Percentiles rank a stretch among this genome's conserved stretches.
Conservation (phyloP, 2,888 invertebrate genomes). For the Priocnemis perturbator region DNA sequence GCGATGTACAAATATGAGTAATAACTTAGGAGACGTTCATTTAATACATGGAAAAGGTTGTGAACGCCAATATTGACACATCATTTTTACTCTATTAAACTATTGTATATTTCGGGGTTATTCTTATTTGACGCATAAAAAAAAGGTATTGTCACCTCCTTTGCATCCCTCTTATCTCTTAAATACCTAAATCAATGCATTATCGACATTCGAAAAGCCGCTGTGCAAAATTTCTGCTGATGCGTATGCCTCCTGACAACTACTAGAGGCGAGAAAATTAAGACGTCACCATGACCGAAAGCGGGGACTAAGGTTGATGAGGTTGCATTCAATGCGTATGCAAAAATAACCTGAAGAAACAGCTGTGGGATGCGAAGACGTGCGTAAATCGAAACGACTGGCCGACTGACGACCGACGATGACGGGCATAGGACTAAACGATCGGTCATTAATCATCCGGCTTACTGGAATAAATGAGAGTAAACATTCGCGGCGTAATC, state of each 20-base stretch:
- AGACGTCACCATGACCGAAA: no score
- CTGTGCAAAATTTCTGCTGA: background rate
- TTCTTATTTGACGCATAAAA: no score
- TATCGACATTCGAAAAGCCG: background rate
- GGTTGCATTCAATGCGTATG: slow-evolving; percentile 19
- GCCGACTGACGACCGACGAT: slow-evolving; percentile 5
- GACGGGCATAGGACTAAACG: background rate
- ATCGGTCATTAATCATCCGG: slow-evolving; percentile 5
- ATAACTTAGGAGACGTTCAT: no score
- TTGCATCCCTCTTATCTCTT: no score
- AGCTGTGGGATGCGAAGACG: slow-evolving; percentile 13
- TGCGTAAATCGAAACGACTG: slow-evolving; percentile 25
- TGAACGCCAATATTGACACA: no score
- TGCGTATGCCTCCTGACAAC: background rate
- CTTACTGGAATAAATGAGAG: no score
- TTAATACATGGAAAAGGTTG: no score
- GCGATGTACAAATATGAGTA: no score
- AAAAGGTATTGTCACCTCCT: no score
- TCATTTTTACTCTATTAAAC: no score
- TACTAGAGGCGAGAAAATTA: background rate
- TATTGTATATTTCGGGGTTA: no score
- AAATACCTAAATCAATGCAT: background rate
- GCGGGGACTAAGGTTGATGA: background rate
- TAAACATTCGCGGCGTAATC: no score
- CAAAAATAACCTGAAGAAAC: slow-evolving; percentile 27